Percentiles rank a stretch among this genome's conserved stretches.
Evolutionary conservation across 1,140 invertebrate genomes (phyloP).

Genomic region (Drosophila santomea): DNA sequence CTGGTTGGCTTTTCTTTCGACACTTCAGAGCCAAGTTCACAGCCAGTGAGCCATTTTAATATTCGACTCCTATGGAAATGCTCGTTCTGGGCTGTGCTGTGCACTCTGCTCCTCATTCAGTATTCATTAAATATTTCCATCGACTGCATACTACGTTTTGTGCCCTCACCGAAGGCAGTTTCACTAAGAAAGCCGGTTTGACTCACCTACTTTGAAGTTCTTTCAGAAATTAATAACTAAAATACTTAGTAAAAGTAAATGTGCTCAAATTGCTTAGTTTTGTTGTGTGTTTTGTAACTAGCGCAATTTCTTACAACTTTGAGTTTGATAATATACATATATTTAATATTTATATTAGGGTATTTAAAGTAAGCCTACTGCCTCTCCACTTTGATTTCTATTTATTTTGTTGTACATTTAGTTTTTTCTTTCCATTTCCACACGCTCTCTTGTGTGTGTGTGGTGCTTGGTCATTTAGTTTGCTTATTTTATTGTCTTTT

Average conservation of each 20-base stretch:
- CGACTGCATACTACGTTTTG: slow-evolving; percentile 52
- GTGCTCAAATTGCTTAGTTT: no score
- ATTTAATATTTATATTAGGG: not conserved
- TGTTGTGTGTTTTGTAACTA: no score
- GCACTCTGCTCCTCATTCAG: slow-evolving; percentile 51
- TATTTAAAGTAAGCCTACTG: not conserved
- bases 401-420: slow-evolving; percentile 6
- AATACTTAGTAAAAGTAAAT: no score
- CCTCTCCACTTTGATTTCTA: not conserved
- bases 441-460: not conserved
- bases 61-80: slow-evolving; percentile 37
- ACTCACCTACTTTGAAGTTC: not conserved
- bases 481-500: slow-evolving; percentile 69
- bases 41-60: slow-evolving; percentile 44
- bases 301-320: no score
- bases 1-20: slow-evolving; percentile 23
- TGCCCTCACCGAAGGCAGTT: slow-evolving; percentile 5
- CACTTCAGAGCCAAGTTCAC: slow-evolving; percentile 17
- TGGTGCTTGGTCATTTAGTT: slow-evolving; percentile 59
- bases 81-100: slow-evolving; percentile 15
- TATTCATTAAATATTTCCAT: slow-evolving; percentile 73
- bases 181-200: not conserved
- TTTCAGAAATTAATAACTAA: no score
- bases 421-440: slow-evolving; percentile 3
- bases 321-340: no score